Evolutionary conservation across 2,888 invertebrate species (phyloP).

Genomic region (Epirrhoe tristata): DNA sequence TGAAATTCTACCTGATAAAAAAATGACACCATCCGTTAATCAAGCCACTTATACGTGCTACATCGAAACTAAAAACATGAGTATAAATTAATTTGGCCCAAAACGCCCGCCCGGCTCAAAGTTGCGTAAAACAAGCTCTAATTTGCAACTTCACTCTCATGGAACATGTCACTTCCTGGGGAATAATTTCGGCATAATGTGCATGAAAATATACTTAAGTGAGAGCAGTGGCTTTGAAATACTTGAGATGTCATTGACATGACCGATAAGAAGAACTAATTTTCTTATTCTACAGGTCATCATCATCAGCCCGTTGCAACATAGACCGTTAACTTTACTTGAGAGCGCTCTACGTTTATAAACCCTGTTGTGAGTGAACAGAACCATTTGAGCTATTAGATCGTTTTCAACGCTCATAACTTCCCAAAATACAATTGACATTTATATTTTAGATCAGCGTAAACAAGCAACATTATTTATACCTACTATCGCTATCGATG

Average conservation of each 20-base stretch:
- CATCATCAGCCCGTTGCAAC: too few relatives aligned
- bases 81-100: conserved; percentile 41
- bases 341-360: too few relatives aligned
- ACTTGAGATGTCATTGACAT: background rate
- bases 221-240: background rate
- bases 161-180: conserved; percentile 10
- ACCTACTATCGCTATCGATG: too few relatives aligned
- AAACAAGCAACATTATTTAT: too few relatives aligned
- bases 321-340: too few relatives aligned
- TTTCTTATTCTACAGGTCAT: background rate
- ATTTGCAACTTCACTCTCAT: conserved; percentile 23
- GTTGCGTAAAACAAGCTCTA: conserved; percentile 28
- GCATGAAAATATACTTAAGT: background rate
- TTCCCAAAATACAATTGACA: too few relatives aligned
- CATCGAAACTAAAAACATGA: conserved; percentile 41
- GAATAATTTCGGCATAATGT: conserved; percentile 3
- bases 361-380: too few relatives aligned
- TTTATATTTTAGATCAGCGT: too few relatives aligned
- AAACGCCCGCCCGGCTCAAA: conserved; percentile 28
- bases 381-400: too few relatives aligned
- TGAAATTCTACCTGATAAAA: too few relatives aligned
- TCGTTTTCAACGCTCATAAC: too few relatives aligned
- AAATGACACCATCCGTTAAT: conserved; percentile 35
- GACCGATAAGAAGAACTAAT: too few relatives aligned
- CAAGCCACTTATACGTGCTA: conserved; percentile 36